Conservation (phyloP, 2,113 vertebrate genomes). For the Aphyosemion australe region DNA sequence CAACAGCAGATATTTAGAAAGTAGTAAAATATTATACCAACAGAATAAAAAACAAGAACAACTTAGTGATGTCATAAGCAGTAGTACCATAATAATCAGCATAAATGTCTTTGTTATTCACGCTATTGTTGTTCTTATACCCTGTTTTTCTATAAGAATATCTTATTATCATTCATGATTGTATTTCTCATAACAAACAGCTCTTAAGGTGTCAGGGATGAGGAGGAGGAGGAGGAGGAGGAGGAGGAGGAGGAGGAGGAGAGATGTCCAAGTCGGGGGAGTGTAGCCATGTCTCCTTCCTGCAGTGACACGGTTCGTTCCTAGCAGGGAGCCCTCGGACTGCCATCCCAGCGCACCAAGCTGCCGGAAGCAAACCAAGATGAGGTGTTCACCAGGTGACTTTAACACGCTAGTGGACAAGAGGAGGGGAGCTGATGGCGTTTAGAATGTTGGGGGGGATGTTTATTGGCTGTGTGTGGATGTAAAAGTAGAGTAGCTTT, state of each 20-base stretch:
- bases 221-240: slow-evolving; percentile 21
- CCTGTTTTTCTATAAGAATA: slow-evolving; percentile 79
- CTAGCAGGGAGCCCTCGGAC: slow-evolving; percentile 51
- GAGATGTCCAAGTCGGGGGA: slow-evolving; percentile 24
- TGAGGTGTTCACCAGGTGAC: slow-evolving; percentile 44
- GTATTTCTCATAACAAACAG: slow-evolving; percentile 75
- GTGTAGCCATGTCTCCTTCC: slow-evolving; percentile 54
- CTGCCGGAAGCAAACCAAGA: slow-evolving; percentile 34
- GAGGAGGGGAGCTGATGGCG: slow-evolving; percentile 7
- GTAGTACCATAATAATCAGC: slow-evolving; percentile 66
- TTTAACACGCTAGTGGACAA: slow-evolving; percentile 41
- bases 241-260: not conserved
- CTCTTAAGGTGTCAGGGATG: slow-evolving; percentile 63
- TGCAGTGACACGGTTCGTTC: slow-evolving; percentile 44
- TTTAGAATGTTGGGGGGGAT: slow-evolving; percentile 17
- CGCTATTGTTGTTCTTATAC: slow-evolving; percentile 80
- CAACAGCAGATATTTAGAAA: slow-evolving; percentile 65
- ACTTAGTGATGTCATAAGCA: slow-evolving; percentile 57
- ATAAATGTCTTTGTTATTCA: slow-evolving; percentile 75
- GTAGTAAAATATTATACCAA: slow-evolving; percentile 55
- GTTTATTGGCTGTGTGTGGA: slow-evolving; percentile 42
- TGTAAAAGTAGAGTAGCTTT: slow-evolving; percentile 63
- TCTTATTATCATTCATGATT: slow-evolving; percentile 76
- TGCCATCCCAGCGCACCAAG: slow-evolving; percentile 43
- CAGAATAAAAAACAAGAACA: slow-evolving; percentile 62